Base-by-base conservation (phyloP, 2,888 invertebrate genomes). In the Plagodis dolabraria region DNA sequence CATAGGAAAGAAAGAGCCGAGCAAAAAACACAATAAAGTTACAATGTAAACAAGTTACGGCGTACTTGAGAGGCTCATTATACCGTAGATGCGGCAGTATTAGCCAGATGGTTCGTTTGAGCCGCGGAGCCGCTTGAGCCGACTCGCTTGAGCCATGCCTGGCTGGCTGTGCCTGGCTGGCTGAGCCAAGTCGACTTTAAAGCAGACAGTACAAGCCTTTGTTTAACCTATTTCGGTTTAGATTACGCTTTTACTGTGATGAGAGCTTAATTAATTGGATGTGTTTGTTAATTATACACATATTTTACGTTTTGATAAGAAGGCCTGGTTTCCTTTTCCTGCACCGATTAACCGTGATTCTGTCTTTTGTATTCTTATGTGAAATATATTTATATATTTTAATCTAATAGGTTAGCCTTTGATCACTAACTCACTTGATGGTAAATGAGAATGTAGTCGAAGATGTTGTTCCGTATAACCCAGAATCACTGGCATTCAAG, bases 1-100 rank as follows among this genome's bases (percentile, higher is more conserved):
- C 84, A 87, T 85, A 84, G 88, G 79, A 83, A 86, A 86, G 84
- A 85, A 89, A 86, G 80, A 86, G 78, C 80, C 82, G 83, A 82
- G 86, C 79, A 89, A 91, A 91, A 92, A 92, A 90, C 91, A 91
- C 91, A 92, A 92, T 92, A 92, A 92, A 92, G 92, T 89, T 83
- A 92, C 92, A 91, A 89, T 91, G 92, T 92, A 92, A 92, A 92
- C 92, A 92, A 90, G 92, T 92, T 92, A 92, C 82, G 83, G 86
- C 76, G 90, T 89, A 90, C 92, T 92, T 90, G 92, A 92, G 92
- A 86, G 84, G 91, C 92, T 92, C 92, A 92, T 92, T 92, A 92
- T 83, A 80, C 71, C 76, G 85, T 85, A 88, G 91, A 90, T 89
- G 87, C 87, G 85, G 76, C 71, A 73, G 87, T 84, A 88, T 90